Evolutionary conservation across 2,888 invertebrate species (phyloP).

Genomic region (Alloscopus bannaensis): DNA sequence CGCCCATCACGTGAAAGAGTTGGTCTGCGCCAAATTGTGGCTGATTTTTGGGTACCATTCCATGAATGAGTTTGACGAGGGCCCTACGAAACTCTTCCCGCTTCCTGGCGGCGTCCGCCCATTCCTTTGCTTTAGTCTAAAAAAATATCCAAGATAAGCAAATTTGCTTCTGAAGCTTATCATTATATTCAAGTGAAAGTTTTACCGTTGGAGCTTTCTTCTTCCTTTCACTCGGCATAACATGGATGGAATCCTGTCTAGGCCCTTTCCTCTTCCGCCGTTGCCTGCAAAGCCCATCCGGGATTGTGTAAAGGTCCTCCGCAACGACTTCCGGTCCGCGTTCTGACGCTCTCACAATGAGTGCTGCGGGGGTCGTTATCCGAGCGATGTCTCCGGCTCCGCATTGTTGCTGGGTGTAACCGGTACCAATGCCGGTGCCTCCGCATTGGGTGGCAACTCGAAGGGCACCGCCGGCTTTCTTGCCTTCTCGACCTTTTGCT

Average conservation of each 20-base stretch:
- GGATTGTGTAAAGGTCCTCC: slow-evolving; percentile 69
- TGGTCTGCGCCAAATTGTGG: slow-evolving; percentile 75
- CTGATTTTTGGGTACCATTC: slow-evolving; percentile 72
- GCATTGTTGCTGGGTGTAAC: slow-evolving; percentile 50
- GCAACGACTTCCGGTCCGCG: slow-evolving; percentile 68
- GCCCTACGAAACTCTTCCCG: slow-evolving; percentile 89
- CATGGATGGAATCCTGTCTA: slow-evolving; percentile 54
- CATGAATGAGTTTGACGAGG: slow-evolving; percentile 84
- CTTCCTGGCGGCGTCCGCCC: slow-evolving; percentile 76
- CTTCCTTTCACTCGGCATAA: slow-evolving; percentile 67
- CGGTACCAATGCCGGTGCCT: slow-evolving; percentile 30
- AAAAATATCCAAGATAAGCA: neutral
- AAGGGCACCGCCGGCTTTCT: slow-evolving; percentile 17
- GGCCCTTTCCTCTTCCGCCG: slow-evolving; percentile 54
- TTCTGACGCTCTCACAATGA: slow-evolving; percentile 62
- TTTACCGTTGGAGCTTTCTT: slow-evolving; percentile 68
- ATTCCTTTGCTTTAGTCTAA: slow-evolving; percentile 71
- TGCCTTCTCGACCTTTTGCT: slow-evolving; percentile 15
- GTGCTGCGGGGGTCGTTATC: slow-evolving; percentile 64
- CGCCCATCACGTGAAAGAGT: slow-evolving; percentile 54
- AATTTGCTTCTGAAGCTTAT: neutral
- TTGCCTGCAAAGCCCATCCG: slow-evolving; percentile 54
- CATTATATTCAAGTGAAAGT: neutral
- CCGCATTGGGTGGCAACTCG: slow-evolving; percentile 52
- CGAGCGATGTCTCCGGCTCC: slow-evolving; percentile 62